These are phyloP conservation scores for Sinotaia quadrata DNA, from an alignment of 2,888 invertebrate species.

Conservation along the genomic window DNA sequence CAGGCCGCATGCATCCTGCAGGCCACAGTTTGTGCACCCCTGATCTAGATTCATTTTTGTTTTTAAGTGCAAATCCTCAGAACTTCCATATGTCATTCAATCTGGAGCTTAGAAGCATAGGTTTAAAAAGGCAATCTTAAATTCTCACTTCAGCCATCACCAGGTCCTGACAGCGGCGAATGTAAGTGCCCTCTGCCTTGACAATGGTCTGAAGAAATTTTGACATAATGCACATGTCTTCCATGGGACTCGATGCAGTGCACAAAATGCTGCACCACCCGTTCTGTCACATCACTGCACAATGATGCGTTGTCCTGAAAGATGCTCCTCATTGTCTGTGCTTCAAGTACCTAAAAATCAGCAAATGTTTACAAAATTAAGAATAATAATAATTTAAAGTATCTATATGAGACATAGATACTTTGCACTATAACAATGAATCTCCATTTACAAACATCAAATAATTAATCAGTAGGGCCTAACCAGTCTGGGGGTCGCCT, in stretches of 20 bases:
- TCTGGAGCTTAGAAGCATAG: no score
- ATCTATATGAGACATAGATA: no score
- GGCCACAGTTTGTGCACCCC: no score
- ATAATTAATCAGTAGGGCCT: no score
- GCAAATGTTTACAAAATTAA: not conserved
- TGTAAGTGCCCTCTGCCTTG: slow-evolving; percentile 95
- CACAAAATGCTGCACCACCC: slow-evolving; percentile 98
- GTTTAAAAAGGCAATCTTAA: no score
- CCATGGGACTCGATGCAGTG: slow-evolving; percentile 98
- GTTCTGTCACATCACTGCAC: slow-evolving; percentile 94
- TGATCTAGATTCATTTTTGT: no score
- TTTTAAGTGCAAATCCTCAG: no score
- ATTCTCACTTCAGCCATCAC: slow-evolving; percentile 94
- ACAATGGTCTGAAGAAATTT: slow-evolving; percentile 97
- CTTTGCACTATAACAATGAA: no score
- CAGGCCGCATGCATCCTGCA: no score
- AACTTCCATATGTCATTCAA: no score
- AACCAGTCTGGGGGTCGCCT: no score
- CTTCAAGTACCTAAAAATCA: slow-evolving; percentile 86
- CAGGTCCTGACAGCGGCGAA: slow-evolving; percentile 94
- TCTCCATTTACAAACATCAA: no score
- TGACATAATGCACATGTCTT: slow-evolving; percentile 90
- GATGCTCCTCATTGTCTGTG: slow-evolving; percentile 95
- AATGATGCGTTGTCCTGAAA: slow-evolving; percentile 95
- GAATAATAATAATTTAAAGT: not conserved